These are phyloP conservation scores for Trogon melanurus DNA, from an alignment of 2,113 vertebrate genomes.

Conservation along the genomic window DNA sequence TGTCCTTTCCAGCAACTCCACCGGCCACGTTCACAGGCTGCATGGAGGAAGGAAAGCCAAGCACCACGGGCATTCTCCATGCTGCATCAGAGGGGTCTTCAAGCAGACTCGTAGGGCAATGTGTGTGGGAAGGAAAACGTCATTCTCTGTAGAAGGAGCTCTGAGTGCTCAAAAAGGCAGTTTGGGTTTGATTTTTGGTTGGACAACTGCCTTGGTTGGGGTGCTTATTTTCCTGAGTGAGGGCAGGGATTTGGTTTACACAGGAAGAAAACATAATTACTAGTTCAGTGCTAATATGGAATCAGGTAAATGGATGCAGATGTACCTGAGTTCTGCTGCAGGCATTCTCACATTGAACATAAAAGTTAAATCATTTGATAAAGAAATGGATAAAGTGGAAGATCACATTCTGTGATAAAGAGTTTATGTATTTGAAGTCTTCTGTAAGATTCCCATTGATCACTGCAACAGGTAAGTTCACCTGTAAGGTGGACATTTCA, in stretches of 20 bases:
- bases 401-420: neutral
- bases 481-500: neutral
- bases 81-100: neutral
- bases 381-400: neutral
- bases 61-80: neutral
- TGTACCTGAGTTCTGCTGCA: neutral
- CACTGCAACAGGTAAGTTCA: neutral
- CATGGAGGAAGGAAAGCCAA: neutral
- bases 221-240: neutral
- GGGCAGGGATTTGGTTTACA: neutral
- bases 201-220: neutral
- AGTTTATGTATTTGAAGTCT: neutral
- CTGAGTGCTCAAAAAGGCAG: neutral
- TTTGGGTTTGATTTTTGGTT: neutral
- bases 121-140: neutral
- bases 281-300: slow-evolving; percentile 4
- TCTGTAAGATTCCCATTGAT: neutral
- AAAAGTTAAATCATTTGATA: neutral
- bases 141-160: neutral
- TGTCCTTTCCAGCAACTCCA: neutral
- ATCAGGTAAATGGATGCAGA: neutral
- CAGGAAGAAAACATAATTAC: neutral
- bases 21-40: rapidly evolving
- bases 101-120: neutral
- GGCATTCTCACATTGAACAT: neutral